Evolutionary conservation across 30 jellyfish, hydroid and myxozoan genomes (phyloP).

Genomic region (Turritopsis dohrnii): DNA sequence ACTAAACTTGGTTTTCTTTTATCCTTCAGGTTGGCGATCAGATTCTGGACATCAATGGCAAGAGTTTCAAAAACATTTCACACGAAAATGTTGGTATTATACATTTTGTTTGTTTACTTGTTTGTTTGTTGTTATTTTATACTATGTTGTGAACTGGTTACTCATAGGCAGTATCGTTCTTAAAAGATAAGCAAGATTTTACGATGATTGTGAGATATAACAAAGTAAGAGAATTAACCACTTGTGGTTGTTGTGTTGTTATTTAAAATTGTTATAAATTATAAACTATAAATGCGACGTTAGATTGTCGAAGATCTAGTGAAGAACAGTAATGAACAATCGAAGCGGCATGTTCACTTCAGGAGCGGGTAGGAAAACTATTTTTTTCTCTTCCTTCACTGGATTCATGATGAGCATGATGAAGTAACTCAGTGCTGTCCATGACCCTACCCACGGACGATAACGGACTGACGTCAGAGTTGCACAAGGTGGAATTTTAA

Average conservation of each 20-base stretch:
- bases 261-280: not conserved
- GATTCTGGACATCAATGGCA: conserved; percentile 70
- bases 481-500: too few relatives aligned
- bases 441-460: too few relatives aligned
- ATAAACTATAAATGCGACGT: not conserved
- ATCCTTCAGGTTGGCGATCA: conserved; percentile 97
- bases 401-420: too few relatives aligned
- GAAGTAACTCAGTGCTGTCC: too few relatives aligned
- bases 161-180: conserved; percentile 59
- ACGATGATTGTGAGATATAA: conserved; percentile 77
- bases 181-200: conserved; percentile 48
- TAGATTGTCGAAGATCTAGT: not conserved
- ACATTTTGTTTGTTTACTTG: too few relatives aligned
- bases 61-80: conserved; percentile 43
- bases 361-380: not conserved
- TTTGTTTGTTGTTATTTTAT: not conserved
- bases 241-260: not conserved
- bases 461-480: too few relatives aligned
- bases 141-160: not conserved
- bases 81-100: conserved; percentile 58
- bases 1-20: not conserved
- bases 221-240: conserved; percentile 27
- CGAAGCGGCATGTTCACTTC: not conserved
- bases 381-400: too few relatives aligned
- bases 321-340: not conserved